Evolutionary conservation across 2,888 invertebrate species (phyloP).

Genomic region (Seira ritae): DNA sequence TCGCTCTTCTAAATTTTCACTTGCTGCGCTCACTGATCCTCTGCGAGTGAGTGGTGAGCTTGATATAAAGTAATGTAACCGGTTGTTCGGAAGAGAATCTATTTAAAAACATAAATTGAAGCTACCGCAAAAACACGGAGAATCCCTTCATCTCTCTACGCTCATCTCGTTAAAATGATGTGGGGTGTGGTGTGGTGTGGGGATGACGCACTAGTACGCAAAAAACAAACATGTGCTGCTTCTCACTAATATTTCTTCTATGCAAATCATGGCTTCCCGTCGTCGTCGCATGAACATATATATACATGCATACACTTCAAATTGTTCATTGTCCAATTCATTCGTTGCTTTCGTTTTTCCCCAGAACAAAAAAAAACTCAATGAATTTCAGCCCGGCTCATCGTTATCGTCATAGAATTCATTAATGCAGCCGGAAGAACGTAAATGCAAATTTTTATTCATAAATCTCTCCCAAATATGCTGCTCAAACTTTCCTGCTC

Average conservation of each 20-base stretch:
- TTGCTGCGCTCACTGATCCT: background rate
- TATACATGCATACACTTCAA: background rate
- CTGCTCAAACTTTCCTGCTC: background rate
- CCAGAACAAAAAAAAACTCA: too few relatives aligned
- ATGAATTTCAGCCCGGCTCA: background rate
- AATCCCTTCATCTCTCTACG: too few relatives aligned
- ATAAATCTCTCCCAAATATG: slow-evolving; percentile 10
- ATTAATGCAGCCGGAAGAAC: slow-evolving; percentile 10
- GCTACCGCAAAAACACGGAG: too few relatives aligned
- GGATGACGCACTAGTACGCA: background rate
- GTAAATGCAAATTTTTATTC: slow-evolving; percentile 10
- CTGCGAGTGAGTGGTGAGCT: background rate
- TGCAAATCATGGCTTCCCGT: slow-evolving; percentile 24
- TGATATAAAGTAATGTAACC: too few relatives aligned
- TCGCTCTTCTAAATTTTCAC: background rate
- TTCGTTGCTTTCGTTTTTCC: background rate
- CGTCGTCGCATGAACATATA: too few relatives aligned
- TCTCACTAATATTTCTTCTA: slow-evolving; percentile 34
- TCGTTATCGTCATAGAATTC: background rate
- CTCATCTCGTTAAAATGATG: background rate
- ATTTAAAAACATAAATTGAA: background rate
- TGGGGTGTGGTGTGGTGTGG: too few relatives aligned
- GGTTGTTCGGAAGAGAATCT: background rate
- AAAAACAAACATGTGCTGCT: slow-evolving; percentile 20
- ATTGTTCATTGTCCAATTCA: background rate